Percentiles rank a stretch among this genome's conserved stretches.
Conservation (phyloP, 2,888 invertebrate genomes). For the Zootermopsis nevadensis region DNA sequence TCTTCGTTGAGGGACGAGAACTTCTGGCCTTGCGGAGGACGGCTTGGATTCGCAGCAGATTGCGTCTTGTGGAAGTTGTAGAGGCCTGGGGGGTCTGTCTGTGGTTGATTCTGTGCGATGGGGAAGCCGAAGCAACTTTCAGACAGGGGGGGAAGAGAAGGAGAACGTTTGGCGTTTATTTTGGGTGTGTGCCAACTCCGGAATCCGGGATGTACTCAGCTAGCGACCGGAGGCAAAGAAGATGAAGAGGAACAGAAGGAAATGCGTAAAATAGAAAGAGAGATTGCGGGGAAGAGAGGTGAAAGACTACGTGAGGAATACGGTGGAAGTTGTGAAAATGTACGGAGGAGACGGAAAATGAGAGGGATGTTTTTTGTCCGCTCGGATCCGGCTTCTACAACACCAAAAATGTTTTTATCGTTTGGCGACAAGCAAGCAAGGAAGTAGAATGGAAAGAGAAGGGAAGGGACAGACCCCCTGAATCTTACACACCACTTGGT, state of each 20-base stretch:
- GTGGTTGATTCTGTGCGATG: conserved; percentile 13
- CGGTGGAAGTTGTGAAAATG: conserved; percentile 18
- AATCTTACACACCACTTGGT: conserved; percentile 49
- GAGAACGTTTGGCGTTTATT: conserved; percentile 45
- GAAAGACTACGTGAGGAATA: background rate
- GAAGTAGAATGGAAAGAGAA: background rate
- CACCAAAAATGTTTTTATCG: conserved; percentile 48
- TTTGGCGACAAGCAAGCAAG: conserved; percentile 46
- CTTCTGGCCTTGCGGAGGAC: background rate
- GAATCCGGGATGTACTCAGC: conserved; percentile 42
- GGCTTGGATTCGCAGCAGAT: background rate
- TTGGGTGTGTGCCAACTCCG: conserved; percentile 48
- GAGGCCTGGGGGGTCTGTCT: conserved; percentile 25
- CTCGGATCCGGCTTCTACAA: conserved; percentile 20
- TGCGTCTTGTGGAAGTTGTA: background rate
- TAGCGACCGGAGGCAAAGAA: conserved; percentile 8
- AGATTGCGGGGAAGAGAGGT: conserved; percentile 10
- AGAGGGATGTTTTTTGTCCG: conserved; percentile 48
- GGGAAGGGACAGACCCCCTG: background rate
- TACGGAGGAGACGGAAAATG: conserved; percentile 45
- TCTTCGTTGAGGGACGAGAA: no score
- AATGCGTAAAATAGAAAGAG: background rate
- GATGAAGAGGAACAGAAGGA: background rate
- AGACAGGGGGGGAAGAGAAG: conserved; percentile 8
- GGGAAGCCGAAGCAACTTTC: conserved; percentile 7